A percentile compares a stretch with the other conserved stretches of the same genome.
Conservation (phyloP, 2,113 vertebrate genomes). For the Muntiacus reevesi region DNA sequence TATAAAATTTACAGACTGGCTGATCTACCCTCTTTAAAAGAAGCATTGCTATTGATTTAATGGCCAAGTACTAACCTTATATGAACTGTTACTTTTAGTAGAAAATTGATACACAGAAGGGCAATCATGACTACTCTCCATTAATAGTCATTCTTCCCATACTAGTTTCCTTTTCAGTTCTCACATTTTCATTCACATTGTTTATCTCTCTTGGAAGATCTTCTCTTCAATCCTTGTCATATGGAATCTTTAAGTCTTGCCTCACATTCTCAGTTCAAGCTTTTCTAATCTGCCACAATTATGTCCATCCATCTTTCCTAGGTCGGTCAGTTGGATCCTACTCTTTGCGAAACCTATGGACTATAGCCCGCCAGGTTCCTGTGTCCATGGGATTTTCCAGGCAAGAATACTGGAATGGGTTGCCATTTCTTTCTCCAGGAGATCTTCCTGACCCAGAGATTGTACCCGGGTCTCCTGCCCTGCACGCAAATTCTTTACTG, state of each 20-base stretch:
- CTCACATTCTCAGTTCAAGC: not conserved
- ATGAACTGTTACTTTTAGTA: not conserved
- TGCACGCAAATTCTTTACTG: not conserved
- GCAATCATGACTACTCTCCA: fast-evolving
- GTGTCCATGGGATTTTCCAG: not conserved
- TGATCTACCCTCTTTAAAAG: not conserved
- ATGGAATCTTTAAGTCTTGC: not conserved
- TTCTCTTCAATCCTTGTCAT: not conserved
- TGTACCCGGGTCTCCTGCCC: not conserved
- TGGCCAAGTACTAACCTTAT: not conserved
- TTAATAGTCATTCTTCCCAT: not conserved
- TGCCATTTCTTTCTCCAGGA: not conserved
- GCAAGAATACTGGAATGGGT: not conserved
- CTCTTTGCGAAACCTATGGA: not conserved
- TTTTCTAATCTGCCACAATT: not conserved
- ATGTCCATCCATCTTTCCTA: not conserved
- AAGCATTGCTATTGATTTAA: not conserved
- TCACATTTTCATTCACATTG: too few relatives aligned
- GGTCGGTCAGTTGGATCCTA: not conserved
- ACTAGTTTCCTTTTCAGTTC: not conserved
- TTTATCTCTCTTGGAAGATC: not conserved
- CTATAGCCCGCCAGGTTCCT: not conserved
- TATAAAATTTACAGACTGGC: not conserved
- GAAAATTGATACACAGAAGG: not conserved
- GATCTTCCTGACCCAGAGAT: not conserved